Base-by-base conservation (phyloP, 2,113 vertebrate species). In the Mesoclemmys tuberculata region DNA sequence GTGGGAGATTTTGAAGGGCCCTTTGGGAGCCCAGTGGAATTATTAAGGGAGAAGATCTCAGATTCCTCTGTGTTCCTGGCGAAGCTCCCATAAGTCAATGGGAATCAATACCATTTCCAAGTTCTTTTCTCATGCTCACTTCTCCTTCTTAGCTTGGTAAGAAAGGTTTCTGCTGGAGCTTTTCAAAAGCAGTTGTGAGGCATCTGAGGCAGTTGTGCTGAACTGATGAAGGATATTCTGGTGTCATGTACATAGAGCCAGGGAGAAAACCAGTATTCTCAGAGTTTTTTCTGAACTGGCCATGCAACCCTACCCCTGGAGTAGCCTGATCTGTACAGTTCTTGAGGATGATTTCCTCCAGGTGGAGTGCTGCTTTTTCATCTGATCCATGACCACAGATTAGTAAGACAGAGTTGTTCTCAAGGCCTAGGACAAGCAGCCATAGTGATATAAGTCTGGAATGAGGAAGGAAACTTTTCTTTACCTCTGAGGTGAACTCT, bases 41-140 rank as follows among this genome's bases (percentile, higher is more conserved):
- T 90, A 78, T 44, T 90, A 80, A 38, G 46, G 91, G 41, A 91
- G 81, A 85, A 82, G 92, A 95, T 87, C 95, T 95, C 91, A 90
- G 83, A 89, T 93, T 90, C 85, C 94, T 91, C 90, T 89, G 87
- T 93, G 80, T n/a, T 84, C 82, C 82, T 94, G 90, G 80, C 93
- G 92, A 93, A 95, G 89, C 94, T 93, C 90, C 92, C 80, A n/a
- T 71, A 38, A 10, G 1, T 35, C 19, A 19, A 71, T 61, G 4
- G n/a, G 19, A 71, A 52, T 94, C 91, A 92, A n/a, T 16, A 8
- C 29, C 38, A 26, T 61, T 92, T 75, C 82, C 87, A 85, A 89
- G 44, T 89, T 86, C 74, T 92, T 92, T 92, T 94, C 93, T 89
- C 90, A 22, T 10, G 29, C 56, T 93, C 10, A 6, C 48, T 51